Conservation (phyloP, 1,140 invertebrate species). For the Atta colombica region DNA sequence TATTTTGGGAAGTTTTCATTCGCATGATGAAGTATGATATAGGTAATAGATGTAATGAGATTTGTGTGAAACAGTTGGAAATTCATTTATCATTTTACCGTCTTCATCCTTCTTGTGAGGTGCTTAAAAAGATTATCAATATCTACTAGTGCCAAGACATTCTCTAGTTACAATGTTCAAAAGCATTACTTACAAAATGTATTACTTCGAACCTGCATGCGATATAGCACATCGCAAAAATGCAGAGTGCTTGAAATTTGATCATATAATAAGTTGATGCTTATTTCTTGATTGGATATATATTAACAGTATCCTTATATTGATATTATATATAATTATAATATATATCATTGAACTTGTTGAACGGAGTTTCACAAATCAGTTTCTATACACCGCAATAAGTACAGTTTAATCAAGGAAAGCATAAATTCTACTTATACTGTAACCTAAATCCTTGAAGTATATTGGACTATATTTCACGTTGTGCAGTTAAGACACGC, state of each 20-base stretch:
- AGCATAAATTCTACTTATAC: slow-evolving; percentile 46
- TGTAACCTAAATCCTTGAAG: slow-evolving; percentile 43
- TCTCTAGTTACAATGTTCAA: neutral
- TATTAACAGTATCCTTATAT: neutral
- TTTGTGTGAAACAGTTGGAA: slow-evolving; percentile 6
- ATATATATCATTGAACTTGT: neutral
- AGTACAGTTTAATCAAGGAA: slow-evolving; percentile 30
- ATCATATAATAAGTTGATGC: neutral
- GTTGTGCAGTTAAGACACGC: slow-evolving; percentile 24
- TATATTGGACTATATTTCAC: slow-evolving; percentile 32
- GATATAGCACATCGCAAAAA: neutral
- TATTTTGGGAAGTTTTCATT: neutral
- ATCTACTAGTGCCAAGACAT: neutral
- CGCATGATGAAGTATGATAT: neutral
- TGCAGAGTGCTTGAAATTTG: neutral
- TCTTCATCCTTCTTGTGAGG: neutral
- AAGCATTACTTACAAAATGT: neutral
- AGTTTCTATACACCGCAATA: neutral
- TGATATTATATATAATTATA: neutral
- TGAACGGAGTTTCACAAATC: slow-evolving; percentile 19
- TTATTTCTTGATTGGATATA: neutral
- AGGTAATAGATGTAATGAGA: slow-evolving; percentile 21
- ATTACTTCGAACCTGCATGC: neutral
- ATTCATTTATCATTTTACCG: slow-evolving; percentile 37
- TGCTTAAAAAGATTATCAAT: slow-evolving; percentile 39